phyloP scores from a whole-genome alignment of 2,113 vertebrate genomes.

The Greenwoodochromis staneri region DNA sequence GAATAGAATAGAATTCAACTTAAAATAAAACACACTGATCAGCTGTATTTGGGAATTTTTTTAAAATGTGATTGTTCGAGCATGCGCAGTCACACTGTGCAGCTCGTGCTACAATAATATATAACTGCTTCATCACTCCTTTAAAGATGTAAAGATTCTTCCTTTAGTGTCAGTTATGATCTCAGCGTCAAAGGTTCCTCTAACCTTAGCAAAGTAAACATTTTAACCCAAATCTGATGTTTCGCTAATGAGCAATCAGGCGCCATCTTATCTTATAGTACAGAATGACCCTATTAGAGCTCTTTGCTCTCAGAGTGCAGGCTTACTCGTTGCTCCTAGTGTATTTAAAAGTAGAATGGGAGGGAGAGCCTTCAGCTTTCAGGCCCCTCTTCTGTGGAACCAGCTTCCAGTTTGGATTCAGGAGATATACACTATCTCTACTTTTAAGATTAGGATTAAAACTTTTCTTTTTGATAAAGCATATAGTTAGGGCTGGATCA shows the following conservation, averaged over 20 bases:
- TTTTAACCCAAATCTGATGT: not conserved
- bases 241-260: not conserved
- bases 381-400: not conserved
- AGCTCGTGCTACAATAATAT: not conserved
- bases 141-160: not conserved
- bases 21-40: not conserved
- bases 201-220: not conserved
- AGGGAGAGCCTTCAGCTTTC: not conserved
- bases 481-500: not conserved
- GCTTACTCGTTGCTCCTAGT: rapidly evolving
- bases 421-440: not conserved
- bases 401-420: not conserved
- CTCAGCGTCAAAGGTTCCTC: not conserved
- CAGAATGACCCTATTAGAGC: not conserved
- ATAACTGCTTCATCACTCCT: not conserved
- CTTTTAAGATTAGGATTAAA: not conserved
- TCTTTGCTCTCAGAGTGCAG: not conserved
- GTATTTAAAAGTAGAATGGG: not conserved
- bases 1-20: too few species aligned
- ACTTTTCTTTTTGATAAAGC: not conserved
- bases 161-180: not conserved
- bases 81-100: not conserved
- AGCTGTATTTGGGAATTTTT: not conserved
- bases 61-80: not conserved
- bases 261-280: not conserved